phyloP scores from a whole-genome alignment of 2,888 invertebrate genomes.

The Drepanosiphum platanoidis region DNA sequence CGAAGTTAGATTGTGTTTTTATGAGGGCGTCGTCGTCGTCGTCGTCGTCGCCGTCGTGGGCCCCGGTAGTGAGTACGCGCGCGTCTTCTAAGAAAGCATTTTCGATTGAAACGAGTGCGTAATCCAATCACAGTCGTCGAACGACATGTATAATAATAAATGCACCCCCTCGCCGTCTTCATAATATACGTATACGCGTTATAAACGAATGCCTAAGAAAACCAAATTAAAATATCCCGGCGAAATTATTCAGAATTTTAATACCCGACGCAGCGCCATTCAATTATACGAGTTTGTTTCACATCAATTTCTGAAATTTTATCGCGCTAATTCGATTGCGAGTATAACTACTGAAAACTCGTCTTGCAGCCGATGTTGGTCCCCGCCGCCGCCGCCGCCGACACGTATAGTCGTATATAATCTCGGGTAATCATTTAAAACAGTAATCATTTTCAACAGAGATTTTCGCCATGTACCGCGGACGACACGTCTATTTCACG shows the following conservation, averaged over 20 bases:
- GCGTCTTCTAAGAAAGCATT: slow-evolving; percentile 37
- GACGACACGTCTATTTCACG: too few relatives aligned
- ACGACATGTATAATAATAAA: slow-evolving; percentile 50
- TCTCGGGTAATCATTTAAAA: slow-evolving; percentile 43
- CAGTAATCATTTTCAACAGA: slow-evolving; percentile 25
- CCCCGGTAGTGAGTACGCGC: not conserved
- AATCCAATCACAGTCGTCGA: slow-evolving; percentile 59
- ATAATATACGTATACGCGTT: too few relatives aligned
- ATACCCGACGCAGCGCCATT: slow-evolving; percentile 43
- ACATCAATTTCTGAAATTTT: slow-evolving; percentile 60
- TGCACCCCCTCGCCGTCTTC: slow-evolving; percentile 18
- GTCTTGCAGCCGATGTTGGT: slow-evolving; percentile 2
- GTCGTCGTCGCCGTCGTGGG: too few relatives aligned
- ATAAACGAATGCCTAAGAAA: slow-evolving; percentile 40
- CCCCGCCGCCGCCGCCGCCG: not conserved
- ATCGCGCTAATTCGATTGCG: slow-evolving; percentile 51
- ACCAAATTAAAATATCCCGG: slow-evolving; percentile 58
- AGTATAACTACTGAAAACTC: slow-evolving; percentile 42
- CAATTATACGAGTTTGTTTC: slow-evolving; percentile 60
- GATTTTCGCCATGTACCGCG: not conserved
- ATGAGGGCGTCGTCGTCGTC: slow-evolving; percentile 41
- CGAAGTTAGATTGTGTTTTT: slow-evolving; percentile 56
- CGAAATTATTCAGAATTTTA: slow-evolving; percentile 60
- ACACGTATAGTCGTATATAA: slow-evolving; percentile 19
- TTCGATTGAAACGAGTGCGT: slow-evolving; percentile 60